Percentiles rank a stretch among this genome's conserved stretches.
Conservation (phyloP, 92 coral and sea anemone species). For the Epizoanthus rinbou region DNA sequence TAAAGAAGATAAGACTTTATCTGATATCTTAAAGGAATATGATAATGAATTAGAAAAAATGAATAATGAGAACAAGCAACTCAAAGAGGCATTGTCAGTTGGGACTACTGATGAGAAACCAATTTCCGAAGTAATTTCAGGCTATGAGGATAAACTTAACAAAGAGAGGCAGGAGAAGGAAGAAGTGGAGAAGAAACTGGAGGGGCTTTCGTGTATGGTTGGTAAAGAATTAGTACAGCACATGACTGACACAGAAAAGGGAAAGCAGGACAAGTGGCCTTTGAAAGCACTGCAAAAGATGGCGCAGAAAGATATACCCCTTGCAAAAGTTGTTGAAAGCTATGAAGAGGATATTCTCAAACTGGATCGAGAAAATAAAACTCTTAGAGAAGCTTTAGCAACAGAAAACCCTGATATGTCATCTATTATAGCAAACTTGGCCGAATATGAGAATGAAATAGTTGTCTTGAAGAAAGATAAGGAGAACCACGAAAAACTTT, state of each 20-base stretch:
- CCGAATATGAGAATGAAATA: conserved; percentile 60
- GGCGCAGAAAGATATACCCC: conserved; percentile 60
- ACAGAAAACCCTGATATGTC: conserved; percentile 57
- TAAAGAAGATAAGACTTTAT: conserved; percentile 36
- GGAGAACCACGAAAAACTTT: conserved; percentile 15
- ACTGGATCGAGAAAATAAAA: conserved; percentile 54
- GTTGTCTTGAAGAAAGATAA: neutral
- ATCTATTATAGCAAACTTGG: conserved; percentile 52
- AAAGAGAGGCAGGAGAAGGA: neutral
- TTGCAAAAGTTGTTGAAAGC: conserved; percentile 67
- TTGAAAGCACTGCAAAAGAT: conserved; percentile 58
- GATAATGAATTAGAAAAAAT: conserved; percentile 35
- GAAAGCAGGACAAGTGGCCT: neutral
- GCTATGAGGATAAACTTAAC: conserved; percentile 8
- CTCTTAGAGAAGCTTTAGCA: conserved; percentile 44
- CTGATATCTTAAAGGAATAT: conserved; percentile 39
- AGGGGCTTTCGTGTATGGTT: conserved; percentile 22
- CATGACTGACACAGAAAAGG: conserved; percentile 31
- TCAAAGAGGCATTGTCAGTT: too few species aligned
- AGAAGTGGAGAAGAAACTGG: conserved; percentile 6
- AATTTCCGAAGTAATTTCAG: neutral
- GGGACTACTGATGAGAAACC: too few species aligned
- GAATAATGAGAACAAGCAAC: conserved; percentile 43
- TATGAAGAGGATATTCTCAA: conserved; percentile 68
- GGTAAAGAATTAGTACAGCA: conserved; percentile 26